Evolutionary conservation across 2,113 vertebrate genomes (phyloP).

Genomic region (Laterallus jamaicensis): DNA sequence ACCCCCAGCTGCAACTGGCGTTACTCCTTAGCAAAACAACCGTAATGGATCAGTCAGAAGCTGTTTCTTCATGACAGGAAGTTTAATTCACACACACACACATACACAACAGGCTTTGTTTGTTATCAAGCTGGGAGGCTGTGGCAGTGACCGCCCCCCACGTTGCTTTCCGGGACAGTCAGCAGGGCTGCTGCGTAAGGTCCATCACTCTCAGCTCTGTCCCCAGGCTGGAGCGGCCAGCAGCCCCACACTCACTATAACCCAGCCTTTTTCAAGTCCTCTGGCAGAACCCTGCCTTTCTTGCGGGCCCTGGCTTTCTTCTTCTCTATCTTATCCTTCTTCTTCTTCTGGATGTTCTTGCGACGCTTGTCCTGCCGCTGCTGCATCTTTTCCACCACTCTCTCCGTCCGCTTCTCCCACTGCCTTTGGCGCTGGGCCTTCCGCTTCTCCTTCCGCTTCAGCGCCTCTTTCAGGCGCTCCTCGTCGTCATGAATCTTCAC

Average conservation of each 20-base stretch:
- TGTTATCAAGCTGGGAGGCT: fast-evolving
- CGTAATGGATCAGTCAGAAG: too few relatives aligned
- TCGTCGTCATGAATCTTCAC: slow-evolving; percentile 88
- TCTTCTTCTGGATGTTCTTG: slow-evolving; percentile 85
- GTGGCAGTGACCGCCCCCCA: fast-evolving
- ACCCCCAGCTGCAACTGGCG: too few relatives aligned
- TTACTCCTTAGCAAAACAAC: fast-evolving
- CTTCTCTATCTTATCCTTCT: slow-evolving; percentile 75
- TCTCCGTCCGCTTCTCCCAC: slow-evolving; percentile 81
- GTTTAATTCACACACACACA: neutral
- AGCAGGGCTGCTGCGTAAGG: neutral
- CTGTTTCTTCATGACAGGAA: neutral
- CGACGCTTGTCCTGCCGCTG: slow-evolving; percentile 86
- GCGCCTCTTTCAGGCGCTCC: slow-evolving; percentile 80
- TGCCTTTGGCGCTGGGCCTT: slow-evolving; percentile 70
- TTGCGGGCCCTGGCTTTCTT: slow-evolving; percentile 84
- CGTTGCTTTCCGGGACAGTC: neutral
- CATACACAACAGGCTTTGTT: too few relatives aligned
- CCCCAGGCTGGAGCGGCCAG: neutral
- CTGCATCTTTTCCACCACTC: slow-evolving; percentile 86
- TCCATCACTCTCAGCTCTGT: too few relatives aligned
- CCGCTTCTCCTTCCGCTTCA: slow-evolving; percentile 89
- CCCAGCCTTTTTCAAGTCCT: slow-evolving; percentile 86
- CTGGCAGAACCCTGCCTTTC: slow-evolving; percentile 87
- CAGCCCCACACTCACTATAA: neutral